phyloP scores from a whole-genome alignment of 92 coral and sea anemone genomes.

The Palythoa caribaeorum region DNA sequence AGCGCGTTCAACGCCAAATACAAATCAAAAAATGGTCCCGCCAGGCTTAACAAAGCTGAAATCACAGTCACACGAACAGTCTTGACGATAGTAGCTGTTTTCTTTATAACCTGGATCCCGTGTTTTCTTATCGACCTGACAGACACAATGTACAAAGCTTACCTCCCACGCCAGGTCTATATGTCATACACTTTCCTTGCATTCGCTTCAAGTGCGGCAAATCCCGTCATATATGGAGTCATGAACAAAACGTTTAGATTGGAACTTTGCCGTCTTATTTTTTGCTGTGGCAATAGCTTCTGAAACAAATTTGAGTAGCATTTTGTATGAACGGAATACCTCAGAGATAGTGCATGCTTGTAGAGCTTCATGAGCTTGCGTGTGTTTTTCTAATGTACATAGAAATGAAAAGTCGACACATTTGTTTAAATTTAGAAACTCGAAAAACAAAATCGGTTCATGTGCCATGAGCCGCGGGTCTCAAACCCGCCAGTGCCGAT shows the following conservation, averaged over 20 bases:
- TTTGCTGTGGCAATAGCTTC: slow-evolving; percentile 7
- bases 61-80: slow-evolving; percentile 76
- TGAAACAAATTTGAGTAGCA: neutral
- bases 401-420: too few relatives aligned
- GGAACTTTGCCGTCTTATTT: slow-evolving; percentile 49
- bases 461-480: too few relatives aligned
- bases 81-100: slow-evolving; percentile 75
- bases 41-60: slow-evolving; percentile 62
- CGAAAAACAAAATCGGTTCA: too few relatives aligned
- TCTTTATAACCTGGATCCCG: slow-evolving; percentile 83
- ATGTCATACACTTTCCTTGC: slow-evolving; percentile 81
- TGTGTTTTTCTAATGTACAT: too few relatives aligned
- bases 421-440: too few relatives aligned
- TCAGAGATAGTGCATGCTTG: too few relatives aligned
- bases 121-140: slow-evolving; percentile 79
- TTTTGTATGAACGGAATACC: too few relatives aligned
- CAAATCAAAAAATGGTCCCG: slow-evolving; percentile 30
- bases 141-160: slow-evolving; percentile 66
- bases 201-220: slow-evolving; percentile 81
- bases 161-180: slow-evolving; percentile 78
- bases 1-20: slow-evolving; percentile 41
- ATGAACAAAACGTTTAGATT: slow-evolving; percentile 76
- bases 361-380: too few relatives aligned
- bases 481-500: too few relatives aligned
- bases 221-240: slow-evolving; percentile 83